Evolutionary conservation across 1,140 invertebrate species (phyloP), one percentile per base, ranked within the genome.

Genomic region (Drosophila neocordata): DNA sequence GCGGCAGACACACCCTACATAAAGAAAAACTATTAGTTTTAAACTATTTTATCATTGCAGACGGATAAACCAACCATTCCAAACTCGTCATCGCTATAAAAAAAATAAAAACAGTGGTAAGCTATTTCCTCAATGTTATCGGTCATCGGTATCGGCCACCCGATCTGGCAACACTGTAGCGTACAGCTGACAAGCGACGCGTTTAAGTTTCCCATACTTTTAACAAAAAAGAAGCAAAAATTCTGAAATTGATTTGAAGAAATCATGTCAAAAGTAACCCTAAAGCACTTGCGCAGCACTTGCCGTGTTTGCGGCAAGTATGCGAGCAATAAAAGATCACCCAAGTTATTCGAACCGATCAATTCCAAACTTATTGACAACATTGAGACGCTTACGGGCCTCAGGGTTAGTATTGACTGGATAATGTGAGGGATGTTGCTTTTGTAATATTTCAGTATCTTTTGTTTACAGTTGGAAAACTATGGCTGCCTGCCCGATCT

Each of bases 271-370:
- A 83, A 83, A 51, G 70, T 59, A 20, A 61, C 53, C 1, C 64
- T 83, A 51, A 87, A 88, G 89, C 71, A 83, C 31, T 52, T 79
- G 3, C 83, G 88, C 56, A 88, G 77, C 53, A 79, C 84, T 3
- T 88, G 83, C 67, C 52, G 83, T 1, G 79, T 88, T 18, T 88
- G 83, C 34, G 79, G 72, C 27, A 88, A 88, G 48, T 83, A 89
- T 15, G 84, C 79, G 8, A 88, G 84, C 44, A 73, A 63, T 37
- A 89, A 88, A 35, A 68, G 78, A 37, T 83, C 83, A 2, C 74
- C 66, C 7, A 83, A 79, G 22, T 73, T 88, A 56, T 88, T 89
- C 22, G 84, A 88, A 12, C 59, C 78, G 57, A 53, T 20, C 55
- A 88, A 89, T 34, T 65, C 66, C 44, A 83, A 84, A 56, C 38